Base-by-base conservation (phyloP, 2,888 invertebrate genomes). In the Eumerus sabulonum region DNA sequence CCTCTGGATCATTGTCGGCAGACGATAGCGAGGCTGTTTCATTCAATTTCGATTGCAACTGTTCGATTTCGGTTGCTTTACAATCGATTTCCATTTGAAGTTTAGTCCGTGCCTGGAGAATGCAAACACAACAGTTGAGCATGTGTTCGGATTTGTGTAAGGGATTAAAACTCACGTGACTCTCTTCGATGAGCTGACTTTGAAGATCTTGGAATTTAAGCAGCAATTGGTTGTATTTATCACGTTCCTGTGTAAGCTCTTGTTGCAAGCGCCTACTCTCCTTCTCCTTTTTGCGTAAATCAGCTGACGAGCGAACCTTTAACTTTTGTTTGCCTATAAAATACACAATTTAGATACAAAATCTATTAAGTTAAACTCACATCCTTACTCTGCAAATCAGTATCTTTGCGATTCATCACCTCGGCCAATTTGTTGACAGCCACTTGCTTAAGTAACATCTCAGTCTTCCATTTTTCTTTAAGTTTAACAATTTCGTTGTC, bases 341-440 rank as follows among this genome's bases (percentile, higher is more conserved):
- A 11, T n/a, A 9, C 14, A 44, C 19, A 38, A 27, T 5, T 47
- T 45, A 14, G n/a, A 17, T 14, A 54, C 11, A 18, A 17, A 18
- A 17, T n/a, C n/a, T n/a, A n/a, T n/a, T n/a, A n/a, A n/a, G n/a
- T n/a, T 7, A 27, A 27, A 4, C 27, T 27, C 27, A 4, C 27
- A 40, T 16, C 13, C 85, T 94, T 93, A 67, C 94, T 93, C 36
- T 92, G 92, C 82, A 86, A 83, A 82, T 88, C 87, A 56, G 88
- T 86, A 86, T 95, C 95, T 86, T 95, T 97, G 86, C 98, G 93
- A 88, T 98, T 97, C 95, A 99, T 95, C 76, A 99, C 96, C 90
- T 99, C 98, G 4, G 98, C 97, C 82, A 99, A 91, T 88, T 99
- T 99, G 89, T 98, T 97, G 82, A 99, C 97, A 57, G 98, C 98